Evolutionary conservation across 1,140 invertebrate genomes (phyloP).

Genomic region (Cherax destructor): DNA sequence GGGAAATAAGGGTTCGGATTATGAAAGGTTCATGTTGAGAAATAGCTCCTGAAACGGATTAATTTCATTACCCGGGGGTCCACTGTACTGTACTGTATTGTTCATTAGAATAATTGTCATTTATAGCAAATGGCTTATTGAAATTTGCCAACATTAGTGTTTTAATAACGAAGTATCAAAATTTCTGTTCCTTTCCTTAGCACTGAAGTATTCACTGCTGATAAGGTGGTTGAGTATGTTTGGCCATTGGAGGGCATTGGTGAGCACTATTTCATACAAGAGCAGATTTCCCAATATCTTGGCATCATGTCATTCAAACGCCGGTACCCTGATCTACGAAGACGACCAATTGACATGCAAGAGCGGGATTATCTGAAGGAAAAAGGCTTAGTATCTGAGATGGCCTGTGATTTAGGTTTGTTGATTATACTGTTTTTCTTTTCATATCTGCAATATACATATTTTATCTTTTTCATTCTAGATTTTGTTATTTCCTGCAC

Average conservation of each 20-base stretch:
- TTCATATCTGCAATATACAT: background rate
- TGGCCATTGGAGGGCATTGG: constrained; percentile 85
- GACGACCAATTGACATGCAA: constrained; percentile 90
- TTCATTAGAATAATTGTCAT: too few species aligned
- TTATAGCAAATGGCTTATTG: too few species aligned
- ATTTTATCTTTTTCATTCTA: background rate
- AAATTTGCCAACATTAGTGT: background rate
- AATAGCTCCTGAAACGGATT: too few species aligned
- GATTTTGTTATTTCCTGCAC: background rate
- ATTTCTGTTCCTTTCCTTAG: constrained; percentile 32
- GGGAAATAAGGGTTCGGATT: too few species aligned
- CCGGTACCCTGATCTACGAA: constrained; percentile 92
- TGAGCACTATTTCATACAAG: constrained; percentile 85
- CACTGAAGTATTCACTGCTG: constrained; percentile 80
- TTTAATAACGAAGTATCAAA: background rate
- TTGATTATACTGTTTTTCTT: constrained; percentile 71
- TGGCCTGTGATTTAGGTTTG: constrained; percentile 88
- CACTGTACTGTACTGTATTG: too few species aligned
- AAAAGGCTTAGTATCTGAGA: constrained; percentile 90
- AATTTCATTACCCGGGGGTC: too few species aligned
- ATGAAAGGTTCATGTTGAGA: too few species aligned
- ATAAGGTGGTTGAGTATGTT: constrained; percentile 94
- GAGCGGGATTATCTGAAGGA: constrained; percentile 92
- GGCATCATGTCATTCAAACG: constrained; percentile 96
- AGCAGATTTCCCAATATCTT: constrained; percentile 94